Evolutionary conservation across 2,888 invertebrate species (phyloP).

Genomic region (Polyommatus iphigenia): DNA sequence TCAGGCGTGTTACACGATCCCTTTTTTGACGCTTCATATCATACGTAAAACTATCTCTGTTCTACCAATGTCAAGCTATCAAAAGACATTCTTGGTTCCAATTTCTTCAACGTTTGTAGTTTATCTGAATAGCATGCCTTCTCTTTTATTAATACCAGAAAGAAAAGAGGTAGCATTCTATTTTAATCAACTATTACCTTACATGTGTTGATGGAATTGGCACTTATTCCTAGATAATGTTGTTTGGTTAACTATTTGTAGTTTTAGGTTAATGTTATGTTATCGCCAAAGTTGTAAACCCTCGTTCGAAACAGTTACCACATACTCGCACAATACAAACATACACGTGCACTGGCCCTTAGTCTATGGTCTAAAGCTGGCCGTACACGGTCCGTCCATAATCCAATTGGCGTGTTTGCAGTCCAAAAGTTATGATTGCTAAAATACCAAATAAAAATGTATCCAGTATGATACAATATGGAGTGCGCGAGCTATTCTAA

Average conservation of each 20-base stretch:
- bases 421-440: background rate
- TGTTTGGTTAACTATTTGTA: slow-evolving; percentile 71
- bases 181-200: background rate
- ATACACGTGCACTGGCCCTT: slow-evolving; percentile 17
- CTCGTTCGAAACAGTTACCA: slow-evolving; percentile 13
- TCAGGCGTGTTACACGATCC: background rate
- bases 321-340: slow-evolving; percentile 24
- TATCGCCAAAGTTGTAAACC: slow-evolving; percentile 66
- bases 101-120: background rate
- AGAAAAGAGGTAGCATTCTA: background rate
- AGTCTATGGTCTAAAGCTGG: background rate
- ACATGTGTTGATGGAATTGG: background rate
- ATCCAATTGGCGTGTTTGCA: background rate
- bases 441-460: background rate
- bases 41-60: slow-evolving; percentile 25
- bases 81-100: slow-evolving; percentile 59
- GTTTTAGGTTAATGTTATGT: slow-evolving; percentile 63
- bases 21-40: slow-evolving; percentile 23
- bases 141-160: background rate
- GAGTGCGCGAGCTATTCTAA: background rate
- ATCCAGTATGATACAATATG: background rate
- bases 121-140: background rate
- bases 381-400: background rate
- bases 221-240: slow-evolving; percentile 47
- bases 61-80: slow-evolving; percentile 25